These are phyloP conservation scores for Choristoneura fumiferana DNA, from an alignment of 1,140 invertebrate genomes.

Conservation along the genomic window DNA sequence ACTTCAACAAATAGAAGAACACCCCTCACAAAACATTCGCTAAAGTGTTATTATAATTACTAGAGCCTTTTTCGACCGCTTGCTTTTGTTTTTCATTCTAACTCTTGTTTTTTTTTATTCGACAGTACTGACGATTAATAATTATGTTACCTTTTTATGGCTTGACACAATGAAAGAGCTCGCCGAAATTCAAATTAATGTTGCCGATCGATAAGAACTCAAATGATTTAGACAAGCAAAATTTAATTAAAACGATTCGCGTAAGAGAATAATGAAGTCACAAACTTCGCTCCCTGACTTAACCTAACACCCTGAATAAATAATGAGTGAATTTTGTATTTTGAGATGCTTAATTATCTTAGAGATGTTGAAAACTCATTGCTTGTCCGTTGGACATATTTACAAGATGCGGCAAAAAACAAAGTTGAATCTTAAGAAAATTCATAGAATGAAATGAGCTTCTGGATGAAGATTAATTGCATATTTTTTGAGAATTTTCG, in stretches of 20 bases:
- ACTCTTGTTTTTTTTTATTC: neutral
- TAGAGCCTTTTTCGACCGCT: neutral
- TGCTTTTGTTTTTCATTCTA: neutral
- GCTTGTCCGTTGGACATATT: neutral
- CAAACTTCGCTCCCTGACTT: neutral
- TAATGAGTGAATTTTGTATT: neutral
- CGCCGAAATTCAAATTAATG: neutral
- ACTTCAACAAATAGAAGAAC: neutral
- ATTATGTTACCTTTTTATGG: too few species aligned
- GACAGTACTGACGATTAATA: too few species aligned
- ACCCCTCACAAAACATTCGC: neutral
- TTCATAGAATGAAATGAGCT: too few species aligned
- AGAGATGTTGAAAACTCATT: neutral
- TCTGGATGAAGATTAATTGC: too few species aligned
- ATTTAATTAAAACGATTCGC: constrained; percentile 13
- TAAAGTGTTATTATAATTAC: constrained; percentile 6
- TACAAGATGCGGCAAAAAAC: neutral
- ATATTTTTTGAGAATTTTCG: too few species aligned
- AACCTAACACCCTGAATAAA: constrained; percentile 1
- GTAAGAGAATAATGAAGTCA: constrained; percentile 1
- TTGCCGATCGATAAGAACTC: neutral
- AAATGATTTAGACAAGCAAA: neutral
- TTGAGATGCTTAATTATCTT: constrained; percentile 12
- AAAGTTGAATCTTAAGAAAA: too few species aligned
- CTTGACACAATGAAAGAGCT: too few species aligned